phyloP scores from a whole-genome alignment of 2,888 invertebrate species.

The Erynnis tages region DNA sequence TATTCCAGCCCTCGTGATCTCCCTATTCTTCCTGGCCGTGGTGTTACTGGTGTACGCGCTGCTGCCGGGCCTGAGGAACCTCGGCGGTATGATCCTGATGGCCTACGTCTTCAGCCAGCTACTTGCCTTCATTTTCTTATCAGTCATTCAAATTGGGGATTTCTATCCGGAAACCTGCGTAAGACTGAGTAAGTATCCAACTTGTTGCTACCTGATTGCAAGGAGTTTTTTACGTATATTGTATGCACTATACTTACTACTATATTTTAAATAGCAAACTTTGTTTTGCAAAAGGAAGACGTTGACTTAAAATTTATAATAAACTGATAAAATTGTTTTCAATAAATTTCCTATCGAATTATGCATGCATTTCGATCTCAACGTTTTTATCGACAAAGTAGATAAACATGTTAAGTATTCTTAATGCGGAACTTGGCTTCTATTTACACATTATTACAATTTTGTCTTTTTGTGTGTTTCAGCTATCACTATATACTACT shows the following conservation, averaged over 20 bases:
- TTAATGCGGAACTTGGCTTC: too few species aligned
- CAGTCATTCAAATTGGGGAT: constrained; percentile 39
- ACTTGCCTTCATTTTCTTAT: constrained; percentile 47
- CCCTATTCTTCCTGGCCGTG: constrained; percentile 37
- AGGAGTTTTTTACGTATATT: too few species aligned
- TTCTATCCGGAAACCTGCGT: constrained; percentile 36
- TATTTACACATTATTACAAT: too few species aligned
- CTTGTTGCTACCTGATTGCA: neutral
- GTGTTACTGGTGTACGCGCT: constrained; percentile 37
- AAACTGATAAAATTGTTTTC: too few species aligned
- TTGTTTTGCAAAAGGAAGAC: too few species aligned
- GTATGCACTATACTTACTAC: too few species aligned
- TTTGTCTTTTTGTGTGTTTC: constrained; percentile 34
- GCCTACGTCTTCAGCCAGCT: constrained; percentile 46
- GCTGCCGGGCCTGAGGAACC: constrained; percentile 34
- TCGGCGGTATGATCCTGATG: constrained; percentile 39
- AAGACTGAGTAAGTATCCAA: constrained; percentile 45
- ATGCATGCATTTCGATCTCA: too few species aligned
- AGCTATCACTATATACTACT: constrained; percentile 57
- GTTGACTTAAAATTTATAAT: too few species aligned
- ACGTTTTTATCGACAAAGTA: too few species aligned
- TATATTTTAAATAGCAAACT: too few species aligned
- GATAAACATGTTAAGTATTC: too few species aligned
- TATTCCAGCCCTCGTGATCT: constrained; percentile 36
- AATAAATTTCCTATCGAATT: too few species aligned